phyloP scores from a whole-genome alignment of 2,113 vertebrate genomes.

The Grallaria varia region DNA sequence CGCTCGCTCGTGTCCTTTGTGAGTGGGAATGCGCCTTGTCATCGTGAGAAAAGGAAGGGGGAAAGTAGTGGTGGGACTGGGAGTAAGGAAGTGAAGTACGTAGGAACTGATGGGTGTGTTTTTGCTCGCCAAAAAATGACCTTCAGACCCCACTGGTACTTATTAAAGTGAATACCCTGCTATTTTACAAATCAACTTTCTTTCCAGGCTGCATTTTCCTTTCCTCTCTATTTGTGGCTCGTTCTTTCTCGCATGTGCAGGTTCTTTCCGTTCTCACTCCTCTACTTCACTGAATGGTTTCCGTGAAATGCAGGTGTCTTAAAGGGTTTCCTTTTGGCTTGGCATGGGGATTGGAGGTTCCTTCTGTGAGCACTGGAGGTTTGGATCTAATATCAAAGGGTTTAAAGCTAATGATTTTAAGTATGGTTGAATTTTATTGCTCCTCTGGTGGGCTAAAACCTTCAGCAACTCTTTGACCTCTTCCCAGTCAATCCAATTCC shows the following conservation, averaged over 20 bases:
- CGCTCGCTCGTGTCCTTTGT: not conserved
- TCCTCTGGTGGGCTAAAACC: slow-evolving; percentile 76
- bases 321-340: slow-evolving; percentile 66
- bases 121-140: not conserved
- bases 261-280: not conserved
- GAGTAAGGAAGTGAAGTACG: not conserved
- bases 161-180: not conserved
- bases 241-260: not conserved
- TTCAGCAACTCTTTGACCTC: slow-evolving; percentile 77
- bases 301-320: slow-evolving; percentile 58
- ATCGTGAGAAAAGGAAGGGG: not conserved
- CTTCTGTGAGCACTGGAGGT: slow-evolving; percentile 58
- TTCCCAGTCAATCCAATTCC: slow-evolving; percentile 77
- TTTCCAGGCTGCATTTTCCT: not conserved
- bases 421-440: slow-evolving; percentile 80
- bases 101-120: not conserved
- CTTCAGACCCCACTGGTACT: not conserved
- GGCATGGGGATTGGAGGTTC: slow-evolving; percentile 51
- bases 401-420: slow-evolving; percentile 84
- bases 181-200: not conserved
- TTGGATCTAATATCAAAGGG: slow-evolving; percentile 80
- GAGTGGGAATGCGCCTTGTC: not conserved
- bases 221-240: not conserved
- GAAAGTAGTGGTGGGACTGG: not conserved
- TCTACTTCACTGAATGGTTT: slow-evolving; percentile 15